Base-by-base conservation (phyloP, 2,888 invertebrate genomes). In the Theretra japonica region DNA sequence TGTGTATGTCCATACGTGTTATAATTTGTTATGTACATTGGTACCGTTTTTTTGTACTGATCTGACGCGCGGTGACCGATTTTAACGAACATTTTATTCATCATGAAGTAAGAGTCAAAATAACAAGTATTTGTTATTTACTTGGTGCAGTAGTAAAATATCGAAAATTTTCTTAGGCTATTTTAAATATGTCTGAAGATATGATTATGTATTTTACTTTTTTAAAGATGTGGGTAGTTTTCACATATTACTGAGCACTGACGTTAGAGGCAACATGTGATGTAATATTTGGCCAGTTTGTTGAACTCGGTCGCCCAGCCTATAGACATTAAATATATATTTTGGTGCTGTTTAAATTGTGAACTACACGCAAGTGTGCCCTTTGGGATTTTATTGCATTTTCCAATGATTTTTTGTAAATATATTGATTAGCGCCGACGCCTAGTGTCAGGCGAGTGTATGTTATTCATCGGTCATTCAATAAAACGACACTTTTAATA, bases 401-500 rank as follows among this genome's bases (percentile, higher is more conserved):
- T 65, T 65, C 65, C 65, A 48, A 65, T 65, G 41, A 21, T 68
- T 68, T 80, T 77, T 80, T 65, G 65, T 65, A 65, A 65, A 65
- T 65, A 65, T 65, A 23, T 48, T 65, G 41, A 48, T 41, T 48
- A 65, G 41, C 23, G 65, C 21, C 65, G 23, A 41, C 48, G 53
- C 41, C 23, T 77, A 80, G 75, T 79, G 53, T 17, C 53, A 53
- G 79, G 79, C 72, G 77, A 82, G 72, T 72, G 72, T 60, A 86
- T 84, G 80, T 83, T 86, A 86, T 88, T 87, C 87, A 86, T 85
- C 76, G 85, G 86, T 86, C 83, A 86, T 88, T 84, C 83, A 92
- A 88, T 91, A 90, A 90, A 91, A 87, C 82, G 80, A 84, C 84
- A 85, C 80, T 85, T 86, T 86, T 81, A 70, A 77, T 76, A 11